Base-by-base conservation (phyloP, 2,888 invertebrate species). In the Cylloceria caligata region DNA sequence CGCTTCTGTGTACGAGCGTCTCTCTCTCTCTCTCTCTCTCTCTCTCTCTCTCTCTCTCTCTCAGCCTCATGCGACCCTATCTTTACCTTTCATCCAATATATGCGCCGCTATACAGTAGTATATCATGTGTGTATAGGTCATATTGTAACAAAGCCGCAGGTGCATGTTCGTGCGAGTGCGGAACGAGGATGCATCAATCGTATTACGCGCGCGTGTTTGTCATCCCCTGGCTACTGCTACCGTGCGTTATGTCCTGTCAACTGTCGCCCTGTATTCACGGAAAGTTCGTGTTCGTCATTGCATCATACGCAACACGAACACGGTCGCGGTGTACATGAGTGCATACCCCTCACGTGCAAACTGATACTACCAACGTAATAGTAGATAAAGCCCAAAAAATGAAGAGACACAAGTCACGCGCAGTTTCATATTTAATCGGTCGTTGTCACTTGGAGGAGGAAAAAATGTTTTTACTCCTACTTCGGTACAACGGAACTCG, bases 171-270 rank as follows among this genome's bases (percentile, higher is more conserved):
- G 27, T 47, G 67, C 36, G 21, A 52, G 60, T 60, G 57, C 65
- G 65, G 60, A 75, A 74, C 62, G 69, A 42, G 74, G 34, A 49
- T 79, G 65, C 81, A 82, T 78, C 69, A 82, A 79, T 82, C 74
- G 65, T 42, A 74, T 49, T 34, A 47, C 64, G 24, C 49, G 69
- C 65, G 78, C 60, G 78, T 65, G 69, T 47, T 47, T 27, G 62
- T 64, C 78, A 30, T 57, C 47, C 52, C 30, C 42, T 21, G 6
- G 7, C 27, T 27, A 13, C 27, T 30, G n/a, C 16, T 13, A 16
- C 19, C 42, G 19, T 57, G 42, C 42, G 55, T 71, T 71, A 71
- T 21, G 21, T 6, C 16, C 21, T 21, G 34, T 13, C 45, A 19
- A 45, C 57, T n/a, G 27, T 42, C 24, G n/a, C 21, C 49, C 52